Evolutionary conservation across 2,113 vertebrate species (phyloP), one percentile per base, ranked within the genome.

Genomic region (Setophaga kirtlandii): DNA sequence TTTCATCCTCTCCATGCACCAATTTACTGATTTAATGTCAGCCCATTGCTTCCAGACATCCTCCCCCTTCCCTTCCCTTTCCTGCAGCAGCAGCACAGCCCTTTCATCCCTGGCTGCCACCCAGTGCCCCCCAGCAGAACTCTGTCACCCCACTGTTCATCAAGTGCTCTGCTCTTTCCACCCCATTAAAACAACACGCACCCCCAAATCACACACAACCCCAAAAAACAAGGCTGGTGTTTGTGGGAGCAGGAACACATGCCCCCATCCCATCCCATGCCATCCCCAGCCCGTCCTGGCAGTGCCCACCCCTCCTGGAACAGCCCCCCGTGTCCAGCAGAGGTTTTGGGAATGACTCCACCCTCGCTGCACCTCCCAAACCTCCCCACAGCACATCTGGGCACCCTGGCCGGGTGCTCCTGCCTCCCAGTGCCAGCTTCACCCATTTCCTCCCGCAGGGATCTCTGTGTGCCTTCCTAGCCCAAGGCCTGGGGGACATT

Each of bases 71-170:
- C 39, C 49, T 0, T 31, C 37, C 44, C 49, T 1, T n/a, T n/a
- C 2, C 35, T 35, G 19, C 39, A 30, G 10, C 76, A 83, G 10
- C 76, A 83, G 42, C 62, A 56, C 18, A 33, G 44, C 41, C 21
- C 23, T 39, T 64, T 3, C 9, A 50, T 12, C 33, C 52, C 21
- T 2, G 2, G 6, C 53, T 68, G 18, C 37, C 60, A 41, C 7
- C 33, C 70, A 28, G 3, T 3, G 6, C 5, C 22, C 17, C 17
- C 59, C 49, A 22, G 5, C 28, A 42, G 16, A 33, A 6, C 10
- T 35, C 0, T 17, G 20, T 0, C 50, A 27, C 9, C 30, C 46
- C 8, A 5, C 59, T 73, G 28, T 10, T 31, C 33, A 10, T 17
- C 33, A 15, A 41, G 16, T 2, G 23, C 35, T 50, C 27, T 5